Evolutionary conservation across 2,888 invertebrate genomes (phyloP), one percentile per base, ranked within the genome.

Genomic region (Drosophila colorata): DNA sequence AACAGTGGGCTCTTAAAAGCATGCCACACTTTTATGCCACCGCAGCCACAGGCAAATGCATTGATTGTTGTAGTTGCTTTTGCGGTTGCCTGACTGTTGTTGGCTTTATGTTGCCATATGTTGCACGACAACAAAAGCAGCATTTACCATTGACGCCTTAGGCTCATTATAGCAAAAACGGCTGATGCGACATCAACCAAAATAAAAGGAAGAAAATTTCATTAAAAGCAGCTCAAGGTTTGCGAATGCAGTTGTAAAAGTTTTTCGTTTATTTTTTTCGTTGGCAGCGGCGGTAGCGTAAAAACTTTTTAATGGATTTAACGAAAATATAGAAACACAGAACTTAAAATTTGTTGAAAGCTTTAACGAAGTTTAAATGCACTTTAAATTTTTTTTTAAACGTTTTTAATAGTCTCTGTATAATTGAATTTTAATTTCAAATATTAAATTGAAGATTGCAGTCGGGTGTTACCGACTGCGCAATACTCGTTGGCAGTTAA

Each of bases 151-250:
- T 68, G 74, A 67, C 79, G 89, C 83, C 78, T 68, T 58, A 65
- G 82, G 89, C 87, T 69, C 74, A 85, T 76, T 80, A 81, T 47
- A 40, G 47, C 63, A 48, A 53, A 38, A 56, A 41, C 37, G 51
- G 56, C 16, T 35, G 51, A 57, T 9, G 55, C 38, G 49, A 16
- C 60, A 48, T 13, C 35, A 31, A 55, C 14, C 28, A 44, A 46
- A 28, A 40, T n/a, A n/a, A 41, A 33, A 51, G 65, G 66, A 48
- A 43, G 51, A 67, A 78, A 74, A 78, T 84, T 88, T 84, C 85
- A 78, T 88, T 88, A 84, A 87, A 84, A 87, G 72, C 84, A 74
- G 74, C 81, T 88, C 87, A 84, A 87, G 85, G 85, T 73, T 80
- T 73, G 44, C 56, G 58, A 79, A 83, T 84, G 88, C 84, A 88